Base-by-base conservation (phyloP, 2,797 vertebrate genomes). In the Microhierax caerulescens region DNA sequence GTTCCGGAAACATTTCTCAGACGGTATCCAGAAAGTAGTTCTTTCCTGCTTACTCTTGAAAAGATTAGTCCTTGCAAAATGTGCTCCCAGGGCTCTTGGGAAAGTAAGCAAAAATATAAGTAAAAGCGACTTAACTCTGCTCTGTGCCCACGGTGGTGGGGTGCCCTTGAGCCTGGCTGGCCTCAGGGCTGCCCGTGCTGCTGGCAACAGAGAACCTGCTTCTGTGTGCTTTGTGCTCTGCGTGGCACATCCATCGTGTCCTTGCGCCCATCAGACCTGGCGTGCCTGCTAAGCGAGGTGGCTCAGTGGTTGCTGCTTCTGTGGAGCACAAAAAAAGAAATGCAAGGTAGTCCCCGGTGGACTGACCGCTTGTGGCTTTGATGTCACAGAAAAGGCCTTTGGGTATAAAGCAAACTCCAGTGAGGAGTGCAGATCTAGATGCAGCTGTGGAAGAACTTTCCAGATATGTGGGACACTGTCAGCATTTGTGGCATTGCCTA, bases 391-490 rank as follows among this genome's bases (percentile, higher is more conserved):
- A 72, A 77, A 72, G 18, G 45, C 65, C 37, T 85, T 80, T 74
- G 56, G 39, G 17, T 69, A 25, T 41, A 30, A 77, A 68, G 18
- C 37, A 67, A 72, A 22, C 19, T 45, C 9, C 41, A 73, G 28
- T 37, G 56, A 59, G 34, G 10, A 17, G 21, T 37, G 22, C 18
- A 32, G 63, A 11, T 65, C 50, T n/a, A 63, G 34, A 28, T n/a
- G 18, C 23, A 76, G 21, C 34, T 57, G 43, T 77, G n/a, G 39
- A 80, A 85, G 43, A 67, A 8, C 27, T 81, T 68, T 68, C 37
- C 25, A 34, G 50, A 8, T 53, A 32, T 0, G 8, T 0, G 0
- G 36, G 63, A 24, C 5, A 2, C 5, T 39, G 8, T n/a, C 20
- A 70, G 28, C 3, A 7, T 19, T 53, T 51, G 25, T 56, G 60